Percentiles rank a stretch among this genome's conserved stretches.
Conservation (phyloP, 2,113 vertebrate species). For the Dicerorhinus sumatrensis region DNA sequence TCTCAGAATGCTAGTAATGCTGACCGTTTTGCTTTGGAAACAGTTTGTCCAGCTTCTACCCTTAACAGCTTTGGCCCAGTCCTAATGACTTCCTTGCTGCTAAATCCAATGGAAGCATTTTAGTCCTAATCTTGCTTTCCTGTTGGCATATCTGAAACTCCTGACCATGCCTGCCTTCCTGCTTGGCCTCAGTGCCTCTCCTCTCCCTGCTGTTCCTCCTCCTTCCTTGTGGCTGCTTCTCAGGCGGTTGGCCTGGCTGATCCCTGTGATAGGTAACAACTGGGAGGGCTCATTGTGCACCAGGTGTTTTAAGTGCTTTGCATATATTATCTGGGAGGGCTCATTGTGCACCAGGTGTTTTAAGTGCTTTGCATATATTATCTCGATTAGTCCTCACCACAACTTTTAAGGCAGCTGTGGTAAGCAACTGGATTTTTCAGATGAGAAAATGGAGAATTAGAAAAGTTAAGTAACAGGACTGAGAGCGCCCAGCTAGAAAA, state of each 20-base stretch:
- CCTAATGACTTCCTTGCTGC: background rate
- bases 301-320: background rate
- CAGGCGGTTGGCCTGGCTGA: background rate
- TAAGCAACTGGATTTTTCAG: background rate
- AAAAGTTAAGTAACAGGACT: background rate
- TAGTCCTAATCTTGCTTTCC: background rate
- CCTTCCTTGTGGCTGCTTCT: background rate
- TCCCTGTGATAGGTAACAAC: background rate
- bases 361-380: background rate
- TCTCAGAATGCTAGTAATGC: background rate
- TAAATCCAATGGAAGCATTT: conserved; percentile 20
- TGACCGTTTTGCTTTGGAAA: conserved; percentile 27
- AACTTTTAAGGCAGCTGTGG: background rate
- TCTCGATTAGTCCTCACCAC: background rate
- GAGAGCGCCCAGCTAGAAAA: background rate
- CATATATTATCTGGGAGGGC: background rate
- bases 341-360: too few species aligned
- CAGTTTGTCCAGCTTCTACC: background rate
- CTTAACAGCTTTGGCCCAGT: background rate
- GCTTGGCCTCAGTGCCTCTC: background rate
- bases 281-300: background rate
- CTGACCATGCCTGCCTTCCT: background rate
- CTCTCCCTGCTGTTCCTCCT: background rate
- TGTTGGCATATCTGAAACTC: background rate
- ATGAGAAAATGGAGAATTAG: background rate